phyloP scores from a whole-genome alignment of 1,140 invertebrate genomes.

The Delia radicum region DNA sequence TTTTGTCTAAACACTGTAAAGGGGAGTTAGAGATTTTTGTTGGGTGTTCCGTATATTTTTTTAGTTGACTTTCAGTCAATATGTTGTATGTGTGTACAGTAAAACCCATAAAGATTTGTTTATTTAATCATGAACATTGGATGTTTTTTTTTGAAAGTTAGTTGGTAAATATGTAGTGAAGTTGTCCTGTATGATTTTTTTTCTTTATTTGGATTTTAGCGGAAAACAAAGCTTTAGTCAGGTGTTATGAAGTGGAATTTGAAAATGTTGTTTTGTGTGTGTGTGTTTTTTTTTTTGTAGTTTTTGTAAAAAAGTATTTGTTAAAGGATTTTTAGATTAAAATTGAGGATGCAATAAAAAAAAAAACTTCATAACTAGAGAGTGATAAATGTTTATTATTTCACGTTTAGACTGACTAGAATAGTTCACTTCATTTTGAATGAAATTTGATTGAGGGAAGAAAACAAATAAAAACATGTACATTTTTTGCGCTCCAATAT shows the following conservation, averaged over 20 bases:
- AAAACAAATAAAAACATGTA: no score
- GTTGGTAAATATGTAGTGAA: not conserved
- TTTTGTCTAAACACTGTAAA: no score
- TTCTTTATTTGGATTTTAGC: not conserved
- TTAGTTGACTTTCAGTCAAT: not conserved
- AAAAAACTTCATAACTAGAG: no score
- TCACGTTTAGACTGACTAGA: no score
- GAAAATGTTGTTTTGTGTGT: not conserved
- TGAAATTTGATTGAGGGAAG: no score
- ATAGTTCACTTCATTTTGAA: no score
- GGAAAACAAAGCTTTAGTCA: not conserved
- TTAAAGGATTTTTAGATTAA: not conserved
- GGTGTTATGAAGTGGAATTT: not conserved
- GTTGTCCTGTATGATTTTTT: not conserved
- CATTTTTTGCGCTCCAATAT: no score
- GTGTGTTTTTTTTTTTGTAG: no score
- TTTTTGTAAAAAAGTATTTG: not conserved
- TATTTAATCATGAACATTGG: slow-evolving; percentile 2
- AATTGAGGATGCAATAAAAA: not conserved
- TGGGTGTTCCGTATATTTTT: not conserved
- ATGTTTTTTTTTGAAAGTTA: not conserved
- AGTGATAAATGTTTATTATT: no score
- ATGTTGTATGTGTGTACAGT: not conserved
- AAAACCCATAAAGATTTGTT: slow-evolving; percentile 1
- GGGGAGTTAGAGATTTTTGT: not conserved